A percentile compares a stretch with the other conserved stretches of the same genome.
phyloP scores from a whole-genome alignment of 2,113 vertebrate genomes.

The Oncorhynchus kisutch region DNA sequence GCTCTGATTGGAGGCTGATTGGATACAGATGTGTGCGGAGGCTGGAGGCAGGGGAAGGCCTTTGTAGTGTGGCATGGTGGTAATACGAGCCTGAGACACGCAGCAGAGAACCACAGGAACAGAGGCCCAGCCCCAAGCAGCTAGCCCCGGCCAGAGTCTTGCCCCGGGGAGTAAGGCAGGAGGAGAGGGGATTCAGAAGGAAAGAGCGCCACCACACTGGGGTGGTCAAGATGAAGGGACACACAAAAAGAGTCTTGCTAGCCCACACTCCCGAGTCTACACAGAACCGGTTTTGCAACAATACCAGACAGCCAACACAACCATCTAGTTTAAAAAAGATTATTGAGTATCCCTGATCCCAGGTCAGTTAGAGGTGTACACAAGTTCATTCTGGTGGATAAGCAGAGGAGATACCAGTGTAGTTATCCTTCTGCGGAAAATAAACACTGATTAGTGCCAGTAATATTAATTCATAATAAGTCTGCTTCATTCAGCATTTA shows the following conservation, averaged over 20 bases:
- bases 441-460: not conserved
- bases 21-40: conserved; percentile 65
- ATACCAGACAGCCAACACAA: no score
- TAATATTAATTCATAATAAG: not conserved
- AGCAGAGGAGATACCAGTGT: not conserved
- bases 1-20: conserved; percentile 58
- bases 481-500: not conserved
- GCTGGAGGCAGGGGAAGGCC: conserved; percentile 24
- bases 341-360: not conserved
- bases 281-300: no score
- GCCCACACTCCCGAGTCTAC: no score
- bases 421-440: not conserved
- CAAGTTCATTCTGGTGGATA: not conserved
- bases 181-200: not conserved
- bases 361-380: not conserved
- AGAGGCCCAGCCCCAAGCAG: not conserved
- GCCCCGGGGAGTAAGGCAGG: not conserved
- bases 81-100: not conserved
- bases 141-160: not conserved
- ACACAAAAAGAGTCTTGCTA: no score
- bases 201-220: no score
- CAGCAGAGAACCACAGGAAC: not conserved
- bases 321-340: not conserved
- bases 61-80: conserved; percentile 23
- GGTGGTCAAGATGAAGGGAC: no score